These are phyloP conservation scores for Acropternis orthonyx DNA, from an alignment of 2,797 vertebrate species.

Conservation along the genomic window DNA sequence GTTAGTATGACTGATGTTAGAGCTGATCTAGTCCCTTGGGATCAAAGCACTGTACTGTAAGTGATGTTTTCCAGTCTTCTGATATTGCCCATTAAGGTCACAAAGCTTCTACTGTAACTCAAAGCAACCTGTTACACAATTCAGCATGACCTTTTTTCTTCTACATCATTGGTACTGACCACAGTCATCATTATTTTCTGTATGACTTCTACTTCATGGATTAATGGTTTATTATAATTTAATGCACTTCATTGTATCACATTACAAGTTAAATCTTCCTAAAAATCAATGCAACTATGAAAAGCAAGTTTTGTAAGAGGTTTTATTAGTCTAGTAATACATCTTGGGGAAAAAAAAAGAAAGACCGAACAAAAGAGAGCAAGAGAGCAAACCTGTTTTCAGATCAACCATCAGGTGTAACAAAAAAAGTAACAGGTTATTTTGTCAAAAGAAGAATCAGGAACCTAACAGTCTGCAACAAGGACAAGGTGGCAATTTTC, in stretches of 20 bases:
- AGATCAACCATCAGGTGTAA: not conserved
- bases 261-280: not conserved
- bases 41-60: not conserved
- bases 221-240: not conserved
- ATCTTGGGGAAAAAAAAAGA: accelerated
- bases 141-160: not conserved
- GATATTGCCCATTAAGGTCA: not conserved
- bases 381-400: not conserved
- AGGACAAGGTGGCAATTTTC: not conserved
- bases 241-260: not conserved
- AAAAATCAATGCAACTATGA: not conserved
- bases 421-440: accelerated
- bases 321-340: not conserved
- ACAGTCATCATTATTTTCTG: not conserved
- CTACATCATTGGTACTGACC: not conserved
- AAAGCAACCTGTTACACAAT: not conserved
- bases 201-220: not conserved
- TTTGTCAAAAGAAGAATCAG: not conserved
- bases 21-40: not conserved
- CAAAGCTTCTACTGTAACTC: not conserved
- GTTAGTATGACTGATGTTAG: not conserved
- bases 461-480: not conserved
- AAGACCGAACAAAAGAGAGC: too few species aligned
- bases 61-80: not conserved
- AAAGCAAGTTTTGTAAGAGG: not conserved